Evolutionary conservation across 2,797 vertebrate genomes (phyloP).

Genomic region (Emys orbicularis): DNA sequence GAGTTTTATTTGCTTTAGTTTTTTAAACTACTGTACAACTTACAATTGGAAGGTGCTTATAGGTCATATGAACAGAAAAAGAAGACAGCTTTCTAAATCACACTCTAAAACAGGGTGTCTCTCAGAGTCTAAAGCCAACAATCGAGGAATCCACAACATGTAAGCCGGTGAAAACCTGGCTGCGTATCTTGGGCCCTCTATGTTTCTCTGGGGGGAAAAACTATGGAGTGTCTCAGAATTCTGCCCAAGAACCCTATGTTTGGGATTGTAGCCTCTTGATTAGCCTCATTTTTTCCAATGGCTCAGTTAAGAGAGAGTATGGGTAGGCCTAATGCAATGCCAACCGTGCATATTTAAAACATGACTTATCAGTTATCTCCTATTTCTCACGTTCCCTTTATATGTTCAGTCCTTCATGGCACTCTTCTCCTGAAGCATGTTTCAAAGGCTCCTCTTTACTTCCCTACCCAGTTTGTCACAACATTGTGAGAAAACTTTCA

Average conservation of each 20-base stretch:
- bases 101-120: background rate
- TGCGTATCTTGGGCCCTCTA: background rate
- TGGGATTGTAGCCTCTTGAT: background rate
- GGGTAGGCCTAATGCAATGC: background rate
- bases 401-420: background rate
- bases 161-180: background rate
- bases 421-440: background rate
- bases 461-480: background rate
- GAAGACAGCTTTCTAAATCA: background rate
- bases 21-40: background rate
- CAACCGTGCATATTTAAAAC: background rate
- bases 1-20: background rate
- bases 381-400: background rate
- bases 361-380: background rate
- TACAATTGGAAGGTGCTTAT: background rate
- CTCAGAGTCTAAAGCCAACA: background rate
- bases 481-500: background rate
- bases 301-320: background rate
- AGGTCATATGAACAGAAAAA: background rate
- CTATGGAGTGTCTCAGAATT: background rate
- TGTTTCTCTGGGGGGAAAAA: background rate
- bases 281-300: background rate
- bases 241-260: background rate
- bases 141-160: background rate
- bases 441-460: background rate